A percentile compares a stretch with the other conserved stretches of the same genome.
Evolutionary conservation across 2,888 invertebrate species (phyloP).

Genomic region (Patella pellucida): DNA sequence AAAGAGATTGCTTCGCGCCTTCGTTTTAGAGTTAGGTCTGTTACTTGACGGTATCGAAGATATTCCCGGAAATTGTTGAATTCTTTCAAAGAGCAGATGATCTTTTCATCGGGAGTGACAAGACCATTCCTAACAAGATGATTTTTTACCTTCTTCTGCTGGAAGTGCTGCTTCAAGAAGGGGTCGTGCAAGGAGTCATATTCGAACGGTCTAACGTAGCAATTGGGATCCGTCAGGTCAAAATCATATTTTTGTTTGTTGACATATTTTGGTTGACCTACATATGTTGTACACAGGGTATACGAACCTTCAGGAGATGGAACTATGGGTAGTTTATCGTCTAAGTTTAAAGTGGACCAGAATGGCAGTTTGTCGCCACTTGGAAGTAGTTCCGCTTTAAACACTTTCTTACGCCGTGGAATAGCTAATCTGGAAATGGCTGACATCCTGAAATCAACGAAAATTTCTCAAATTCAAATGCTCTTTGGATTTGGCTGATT

Average conservation of each 20-base stretch:
- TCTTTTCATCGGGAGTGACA: conserved; percentile 76
- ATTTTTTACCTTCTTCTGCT: conserved; percentile 39
- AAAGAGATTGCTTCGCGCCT: conserved; percentile 26
- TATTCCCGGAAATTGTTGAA: conserved; percentile 79
- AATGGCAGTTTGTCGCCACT: conserved; percentile 70
- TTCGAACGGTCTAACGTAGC: conserved; percentile 48
- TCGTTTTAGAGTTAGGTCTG: conserved; percentile 45
- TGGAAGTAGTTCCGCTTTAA: conserved; percentile 47
- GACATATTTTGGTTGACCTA: conserved; percentile 67
- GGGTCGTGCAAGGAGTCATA: conserved; percentile 64
- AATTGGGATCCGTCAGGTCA: conserved; percentile 59
- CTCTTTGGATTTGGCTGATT: too few relatives aligned
- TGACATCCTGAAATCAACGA: background rate
- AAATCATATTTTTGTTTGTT: conserved; percentile 53
- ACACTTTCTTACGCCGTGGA: conserved; percentile 38
- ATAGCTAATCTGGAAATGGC: conserved; percentile 42
- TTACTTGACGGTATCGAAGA: conserved; percentile 63
- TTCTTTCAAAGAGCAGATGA: conserved; percentile 78
- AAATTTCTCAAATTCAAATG: too few relatives aligned
- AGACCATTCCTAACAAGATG: conserved; percentile 71
- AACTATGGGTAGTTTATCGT: conserved; percentile 75
- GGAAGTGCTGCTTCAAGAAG: conserved; percentile 52
- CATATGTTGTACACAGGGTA: conserved; percentile 74
- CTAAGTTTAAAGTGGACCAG: conserved; percentile 75
- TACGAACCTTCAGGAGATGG: conserved; percentile 74